Conservation (phyloP, 2,113 vertebrate genomes). For the Apus apus region DNA sequence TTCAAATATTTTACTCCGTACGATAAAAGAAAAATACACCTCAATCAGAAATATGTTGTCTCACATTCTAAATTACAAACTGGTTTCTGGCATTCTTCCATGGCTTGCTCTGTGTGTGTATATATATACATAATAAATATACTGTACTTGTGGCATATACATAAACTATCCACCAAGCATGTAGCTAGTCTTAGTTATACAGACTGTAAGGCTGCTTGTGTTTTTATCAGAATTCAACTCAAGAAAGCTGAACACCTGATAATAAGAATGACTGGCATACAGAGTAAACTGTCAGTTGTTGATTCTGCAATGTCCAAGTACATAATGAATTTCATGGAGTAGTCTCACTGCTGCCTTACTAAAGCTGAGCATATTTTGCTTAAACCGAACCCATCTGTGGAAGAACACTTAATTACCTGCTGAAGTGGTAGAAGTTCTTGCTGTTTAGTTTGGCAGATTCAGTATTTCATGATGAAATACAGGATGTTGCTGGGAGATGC, state of each 20-base stretch:
- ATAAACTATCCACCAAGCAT: background rate
- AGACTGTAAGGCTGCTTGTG: background rate
- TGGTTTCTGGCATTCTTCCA: background rate
- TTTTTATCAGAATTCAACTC: background rate
- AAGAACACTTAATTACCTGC: background rate
- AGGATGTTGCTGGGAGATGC: background rate
- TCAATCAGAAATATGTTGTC: background rate
- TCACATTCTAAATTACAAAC: background rate
- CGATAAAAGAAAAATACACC: background rate
- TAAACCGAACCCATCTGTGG: background rate
- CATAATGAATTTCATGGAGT: accelerated
- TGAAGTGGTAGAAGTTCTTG: background rate
- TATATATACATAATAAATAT: background rate
- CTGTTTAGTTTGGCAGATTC: background rate
- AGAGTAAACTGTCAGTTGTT: background rate
- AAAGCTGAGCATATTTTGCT: background rate
- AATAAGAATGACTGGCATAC: background rate
- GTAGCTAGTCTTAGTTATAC: background rate
- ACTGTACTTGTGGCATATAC: background rate
- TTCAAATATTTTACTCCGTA: background rate
- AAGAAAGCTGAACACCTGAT: background rate
- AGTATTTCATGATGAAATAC: background rate
- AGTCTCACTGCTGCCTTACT: background rate
- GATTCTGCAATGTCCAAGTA: background rate
- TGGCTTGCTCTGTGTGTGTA: background rate